A percentile compares a stretch with the other conserved stretches of the same genome.
phyloP scores from a whole-genome alignment of 2,797 vertebrate species.

The Hippocampus kuda region DNA sequence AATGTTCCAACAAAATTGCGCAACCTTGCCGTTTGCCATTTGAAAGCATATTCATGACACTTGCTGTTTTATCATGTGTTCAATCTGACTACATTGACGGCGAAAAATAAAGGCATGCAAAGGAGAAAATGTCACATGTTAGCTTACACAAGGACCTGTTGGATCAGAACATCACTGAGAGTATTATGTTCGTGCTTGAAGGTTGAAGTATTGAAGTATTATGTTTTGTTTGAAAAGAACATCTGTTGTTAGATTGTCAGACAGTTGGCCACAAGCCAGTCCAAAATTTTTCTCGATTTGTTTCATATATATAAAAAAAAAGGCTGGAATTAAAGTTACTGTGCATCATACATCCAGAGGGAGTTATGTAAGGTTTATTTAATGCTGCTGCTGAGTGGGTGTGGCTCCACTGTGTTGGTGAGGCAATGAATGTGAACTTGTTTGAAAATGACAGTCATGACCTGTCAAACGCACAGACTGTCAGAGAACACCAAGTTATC shows the following conservation, averaged over 20 bases:
- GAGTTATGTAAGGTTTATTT: slow-evolving; percentile 6
- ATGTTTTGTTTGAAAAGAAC: not conserved
- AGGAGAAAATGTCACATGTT: not conserved
- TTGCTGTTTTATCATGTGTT: not conserved
- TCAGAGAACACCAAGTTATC: not conserved
- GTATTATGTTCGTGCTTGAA: not conserved
- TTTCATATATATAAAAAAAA: too few relatives aligned
- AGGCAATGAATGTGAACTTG: not conserved
- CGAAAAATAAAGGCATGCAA: not conserved
- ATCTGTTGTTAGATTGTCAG: not conserved
- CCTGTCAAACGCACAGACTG: not conserved
- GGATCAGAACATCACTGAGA: not conserved
- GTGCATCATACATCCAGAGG: too few relatives aligned
- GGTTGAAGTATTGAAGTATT: not conserved
- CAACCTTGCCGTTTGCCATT: not conserved
- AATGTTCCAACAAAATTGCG: not conserved
- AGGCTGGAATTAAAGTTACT: not conserved
- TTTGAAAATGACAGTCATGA: not conserved
- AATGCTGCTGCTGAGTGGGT: not conserved
- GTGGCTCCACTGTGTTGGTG: not conserved
- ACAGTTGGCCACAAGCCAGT: not conserved
- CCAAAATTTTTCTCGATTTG: not conserved
- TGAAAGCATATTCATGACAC: not conserved
- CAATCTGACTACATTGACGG: not conserved
- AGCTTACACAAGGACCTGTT: not conserved